Evolutionary conservation across 2,888 invertebrate species (phyloP).

Genomic region (Acanthosoma haemorrhoidale): DNA sequence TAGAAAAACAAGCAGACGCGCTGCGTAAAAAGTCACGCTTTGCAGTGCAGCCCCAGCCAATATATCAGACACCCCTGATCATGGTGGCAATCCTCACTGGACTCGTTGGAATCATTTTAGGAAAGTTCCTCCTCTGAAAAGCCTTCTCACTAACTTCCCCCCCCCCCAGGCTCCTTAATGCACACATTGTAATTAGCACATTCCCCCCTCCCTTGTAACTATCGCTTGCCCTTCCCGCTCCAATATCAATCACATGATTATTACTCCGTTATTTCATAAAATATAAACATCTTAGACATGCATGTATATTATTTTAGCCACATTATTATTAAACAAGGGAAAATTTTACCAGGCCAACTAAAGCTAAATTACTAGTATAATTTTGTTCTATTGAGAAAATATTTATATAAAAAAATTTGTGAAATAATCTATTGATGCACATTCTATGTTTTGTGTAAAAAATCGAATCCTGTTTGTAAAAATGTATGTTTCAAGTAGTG

Average conservation of each 20-base stretch:
- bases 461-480: not conserved
- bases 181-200: constrained; percentile 35
- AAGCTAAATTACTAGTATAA: too few relatives aligned
- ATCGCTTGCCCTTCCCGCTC: constrained; percentile 17
- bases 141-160: constrained; percentile 27
- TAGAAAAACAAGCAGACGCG: constrained; percentile 50
- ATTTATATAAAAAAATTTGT: not conserved
- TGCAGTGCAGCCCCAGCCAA: constrained; percentile 22
- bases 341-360: not conserved
- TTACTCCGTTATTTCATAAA: constrained; percentile 2
- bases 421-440: too few relatives aligned
- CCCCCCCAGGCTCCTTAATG: constrained; percentile 16
- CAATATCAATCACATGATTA: not conserved
- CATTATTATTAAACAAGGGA: constrained; percentile 3
- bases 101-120: constrained; percentile 68
- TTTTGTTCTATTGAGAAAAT: not conserved
- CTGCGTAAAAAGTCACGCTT: constrained; percentile 48
- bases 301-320: constrained; percentile 11
- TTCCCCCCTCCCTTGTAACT: constrained; percentile 24
- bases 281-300: constrained; percentile 12
- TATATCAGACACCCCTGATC: constrained; percentile 53
- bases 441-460: not conserved
- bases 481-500: not conserved
- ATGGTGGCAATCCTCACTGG: constrained; percentile 62
- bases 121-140: constrained; percentile 76